phyloP scores from a whole-genome alignment of 1,140 invertebrate genomes.

The Helicoverpa zea region DNA sequence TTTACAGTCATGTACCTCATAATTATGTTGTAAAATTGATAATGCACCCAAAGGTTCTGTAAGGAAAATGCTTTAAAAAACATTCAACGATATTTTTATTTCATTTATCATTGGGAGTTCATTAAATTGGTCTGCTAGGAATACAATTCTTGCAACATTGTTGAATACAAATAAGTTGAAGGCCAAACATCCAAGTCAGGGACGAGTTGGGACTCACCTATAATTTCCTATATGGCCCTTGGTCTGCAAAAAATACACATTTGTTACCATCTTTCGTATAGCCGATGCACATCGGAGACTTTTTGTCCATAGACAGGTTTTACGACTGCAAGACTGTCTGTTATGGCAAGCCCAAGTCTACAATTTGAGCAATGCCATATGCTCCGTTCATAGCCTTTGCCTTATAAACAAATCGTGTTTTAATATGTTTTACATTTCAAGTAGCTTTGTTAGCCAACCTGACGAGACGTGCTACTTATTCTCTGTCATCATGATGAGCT shows the following conservation, averaged over 20 bases:
- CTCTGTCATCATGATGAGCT: not conserved
- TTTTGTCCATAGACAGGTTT: slow-evolving; percentile 37
- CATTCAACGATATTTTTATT: not conserved
- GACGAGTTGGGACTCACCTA: slow-evolving; percentile 24
- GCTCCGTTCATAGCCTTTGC: slow-evolving; percentile 37
- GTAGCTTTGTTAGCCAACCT: not conserved
- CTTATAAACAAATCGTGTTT: slow-evolving; percentile 46
- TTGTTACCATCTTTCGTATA: slow-evolving; percentile 26
- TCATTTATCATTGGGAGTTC: not conserved
- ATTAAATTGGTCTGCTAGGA: not conserved
- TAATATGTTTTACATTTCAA: slow-evolving; percentile 40
- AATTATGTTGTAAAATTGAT: too few species aligned
- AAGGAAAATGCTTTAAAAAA: not conserved
- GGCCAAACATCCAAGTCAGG: not conserved
- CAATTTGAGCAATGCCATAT: slow-evolving; percentile 30
- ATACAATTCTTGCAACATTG: not conserved
- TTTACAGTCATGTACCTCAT: too few species aligned
- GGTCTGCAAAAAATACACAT: slow-evolving; percentile 12
- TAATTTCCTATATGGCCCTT: slow-evolving; percentile 30
- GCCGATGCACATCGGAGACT: slow-evolving; percentile 20
- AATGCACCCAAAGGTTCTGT: too few species aligned
- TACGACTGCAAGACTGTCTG: slow-evolving; percentile 25
- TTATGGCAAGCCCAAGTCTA: slow-evolving; percentile 35
- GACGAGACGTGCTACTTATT: not conserved
- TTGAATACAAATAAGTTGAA: slow-evolving; percentile 27